A percentile compares a stretch with the other conserved stretches of the same genome.
These are phyloP conservation scores for Eciton burchellii DNA, from an alignment of 1,140 invertebrate genomes.

Conservation along the genomic window DNA sequence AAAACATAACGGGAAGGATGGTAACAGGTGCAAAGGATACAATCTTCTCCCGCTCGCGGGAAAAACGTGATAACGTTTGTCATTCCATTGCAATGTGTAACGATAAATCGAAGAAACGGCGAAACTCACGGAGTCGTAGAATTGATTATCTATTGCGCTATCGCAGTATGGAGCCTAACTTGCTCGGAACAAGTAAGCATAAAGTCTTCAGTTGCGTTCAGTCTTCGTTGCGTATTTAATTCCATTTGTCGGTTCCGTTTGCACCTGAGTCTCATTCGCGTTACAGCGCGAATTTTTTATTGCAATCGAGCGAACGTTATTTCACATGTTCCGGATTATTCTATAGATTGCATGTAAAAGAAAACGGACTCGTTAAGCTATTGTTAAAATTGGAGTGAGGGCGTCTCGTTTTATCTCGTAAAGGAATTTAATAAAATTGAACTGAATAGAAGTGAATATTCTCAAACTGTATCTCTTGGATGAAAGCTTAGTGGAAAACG, in stretches of 20 bases:
- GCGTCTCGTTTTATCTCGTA: not conserved
- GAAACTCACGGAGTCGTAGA: slow-evolving; percentile 43
- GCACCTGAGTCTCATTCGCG: slow-evolving; percentile 39
- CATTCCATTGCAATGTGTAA: slow-evolving; percentile 48
- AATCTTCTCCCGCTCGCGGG: slow-evolving; percentile 35
- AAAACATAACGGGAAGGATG: slow-evolving; percentile 25
- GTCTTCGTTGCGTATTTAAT: slow-evolving; percentile 27
- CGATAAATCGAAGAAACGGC: slow-evolving; percentile 65
- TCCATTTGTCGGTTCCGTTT: slow-evolving; percentile 33
- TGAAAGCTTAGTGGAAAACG: not conserved
- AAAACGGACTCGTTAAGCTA: not conserved
- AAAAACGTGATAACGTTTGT: slow-evolving; percentile 68
- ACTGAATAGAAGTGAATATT: not conserved
- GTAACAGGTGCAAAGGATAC: slow-evolving; percentile 28
- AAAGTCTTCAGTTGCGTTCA: slow-evolving; percentile 44
- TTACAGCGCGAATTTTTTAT: slow-evolving; percentile 24
- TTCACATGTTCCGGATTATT: slow-evolving; percentile 2
- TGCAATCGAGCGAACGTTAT: slow-evolving; percentile 6
- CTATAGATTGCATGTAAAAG: not conserved
- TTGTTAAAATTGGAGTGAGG: not conserved
- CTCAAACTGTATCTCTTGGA: not conserved
- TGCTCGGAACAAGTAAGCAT: slow-evolving; percentile 47
- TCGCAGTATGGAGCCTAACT: slow-evolving; percentile 18
- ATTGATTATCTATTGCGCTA: slow-evolving; percentile 50
- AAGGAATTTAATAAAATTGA: not conserved